Evolutionary conservation across 1,140 invertebrate genomes (phyloP).

Genomic region (Hydropsyche tenuis): DNA sequence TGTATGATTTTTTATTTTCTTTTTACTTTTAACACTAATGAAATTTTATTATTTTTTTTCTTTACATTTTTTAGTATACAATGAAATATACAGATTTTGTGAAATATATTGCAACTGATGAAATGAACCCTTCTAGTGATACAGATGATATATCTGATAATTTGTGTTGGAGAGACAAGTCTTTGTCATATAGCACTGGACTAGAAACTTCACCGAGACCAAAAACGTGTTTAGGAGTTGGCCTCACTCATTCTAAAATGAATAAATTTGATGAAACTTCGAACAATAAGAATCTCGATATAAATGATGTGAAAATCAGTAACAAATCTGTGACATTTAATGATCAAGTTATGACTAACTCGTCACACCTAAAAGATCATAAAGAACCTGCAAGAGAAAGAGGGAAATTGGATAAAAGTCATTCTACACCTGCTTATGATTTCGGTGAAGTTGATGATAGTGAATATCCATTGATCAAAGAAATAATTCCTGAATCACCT

Average conservation of each 20-base stretch:
- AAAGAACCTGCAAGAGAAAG: conserved; percentile 52
- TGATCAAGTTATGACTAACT: conserved; percentile 48
- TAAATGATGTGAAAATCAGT: conserved; percentile 24
- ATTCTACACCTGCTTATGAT: conserved; percentile 79
- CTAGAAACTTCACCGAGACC: conserved; percentile 70
- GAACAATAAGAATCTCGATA: conserved; percentile 31
- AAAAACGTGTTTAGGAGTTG: conserved; percentile 69
- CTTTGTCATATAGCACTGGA: conserved; percentile 73
- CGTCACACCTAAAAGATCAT: conserved; percentile 3
- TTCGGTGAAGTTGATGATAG: conserved; percentile 60
- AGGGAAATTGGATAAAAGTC: conserved; percentile 74
- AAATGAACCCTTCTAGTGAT: conserved; percentile 51
- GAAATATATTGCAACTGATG: conserved; percentile 57
- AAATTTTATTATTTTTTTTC: conserved; percentile 1
- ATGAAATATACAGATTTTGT: conserved; percentile 65
- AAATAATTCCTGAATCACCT: conserved; percentile 57
- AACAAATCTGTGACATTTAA: conserved; percentile 47
- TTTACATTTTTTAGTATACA: conserved; percentile 66
- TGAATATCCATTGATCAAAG: conserved; percentile 50
- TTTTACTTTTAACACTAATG: conserved; percentile 33
- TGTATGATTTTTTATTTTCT: conserved; percentile 54
- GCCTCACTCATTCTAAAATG: conserved; percentile 46
- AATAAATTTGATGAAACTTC: conserved; percentile 37
- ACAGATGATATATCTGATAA: conserved; percentile 52
- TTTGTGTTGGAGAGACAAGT: conserved; percentile 57